Conservation (phyloP, 2,888 invertebrate species). For the Tyria jacobaeae region DNA sequence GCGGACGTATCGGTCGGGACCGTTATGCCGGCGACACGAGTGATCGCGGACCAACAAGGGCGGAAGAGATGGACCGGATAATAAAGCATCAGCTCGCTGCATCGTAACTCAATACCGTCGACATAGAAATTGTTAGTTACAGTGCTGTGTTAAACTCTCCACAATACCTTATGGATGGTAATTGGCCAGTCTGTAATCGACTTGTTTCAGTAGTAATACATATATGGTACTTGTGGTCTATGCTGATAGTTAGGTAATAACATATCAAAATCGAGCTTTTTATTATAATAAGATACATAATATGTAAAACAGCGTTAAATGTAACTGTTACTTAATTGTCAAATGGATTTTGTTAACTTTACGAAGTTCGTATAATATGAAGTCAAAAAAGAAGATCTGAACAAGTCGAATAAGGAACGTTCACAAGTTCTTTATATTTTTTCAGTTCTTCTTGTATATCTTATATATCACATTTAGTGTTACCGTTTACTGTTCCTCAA, state of each 20-base stretch:
- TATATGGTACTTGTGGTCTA: constrained; percentile 47
- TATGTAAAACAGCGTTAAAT: too few species aligned
- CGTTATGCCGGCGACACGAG: constrained; percentile 80
- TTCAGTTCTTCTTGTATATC: neutral
- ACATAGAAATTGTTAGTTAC: constrained; percentile 82
- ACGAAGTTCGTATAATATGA: neutral
- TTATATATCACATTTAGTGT: constrained; percentile 16
- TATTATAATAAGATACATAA: too few species aligned
- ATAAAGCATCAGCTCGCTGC: constrained; percentile 80
- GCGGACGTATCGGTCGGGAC: constrained; percentile 74
- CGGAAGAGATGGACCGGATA: constrained; percentile 84
- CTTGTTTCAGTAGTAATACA: constrained; percentile 69
- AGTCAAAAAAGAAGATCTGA: neutral
- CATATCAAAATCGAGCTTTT: neutral
- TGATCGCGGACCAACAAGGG: constrained; percentile 81
- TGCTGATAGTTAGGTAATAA: constrained; percentile 48
- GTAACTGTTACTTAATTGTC: too few species aligned
- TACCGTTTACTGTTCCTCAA: constrained; percentile 28
- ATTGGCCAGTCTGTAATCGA: constrained; percentile 73
- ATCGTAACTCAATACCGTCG: constrained; percentile 81
- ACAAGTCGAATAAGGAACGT: neutral
- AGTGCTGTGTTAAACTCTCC: constrained; percentile 64
- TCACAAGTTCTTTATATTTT: neutral
- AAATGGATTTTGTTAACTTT: neutral
- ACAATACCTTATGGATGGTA: constrained; percentile 72